A percentile compares a stretch with the other conserved stretches of the same genome.
Evolutionary conservation across 2,797 vertebrate species (phyloP).

Genomic region (Gallinago stenura): DNA sequence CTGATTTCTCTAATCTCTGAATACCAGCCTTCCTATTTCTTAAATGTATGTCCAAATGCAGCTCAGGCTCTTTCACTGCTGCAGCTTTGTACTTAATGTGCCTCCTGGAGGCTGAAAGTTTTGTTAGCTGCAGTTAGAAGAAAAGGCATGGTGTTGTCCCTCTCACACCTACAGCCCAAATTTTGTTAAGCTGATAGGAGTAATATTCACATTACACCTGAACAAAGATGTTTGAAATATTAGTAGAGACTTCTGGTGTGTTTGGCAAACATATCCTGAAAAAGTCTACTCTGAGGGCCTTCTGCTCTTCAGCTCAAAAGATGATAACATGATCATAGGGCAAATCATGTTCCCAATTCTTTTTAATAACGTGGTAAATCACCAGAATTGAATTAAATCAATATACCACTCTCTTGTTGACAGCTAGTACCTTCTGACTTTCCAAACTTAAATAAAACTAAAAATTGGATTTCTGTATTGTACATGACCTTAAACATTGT

Average conservation of each 20-base stretch:
- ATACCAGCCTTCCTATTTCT: not conserved
- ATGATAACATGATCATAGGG: not conserved
- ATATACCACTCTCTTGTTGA: not conserved
- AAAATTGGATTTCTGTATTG: not conserved
- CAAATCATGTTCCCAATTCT: not conserved
- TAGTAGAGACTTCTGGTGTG: not conserved
- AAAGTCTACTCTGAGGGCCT: not conserved
- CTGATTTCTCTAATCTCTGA: not conserved
- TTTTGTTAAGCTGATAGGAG: not conserved
- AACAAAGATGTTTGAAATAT: not conserved
- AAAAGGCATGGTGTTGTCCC: fast-evolving
- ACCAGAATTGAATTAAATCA: not conserved
- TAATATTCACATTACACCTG: too few species aligned
- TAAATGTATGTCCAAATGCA: not conserved
- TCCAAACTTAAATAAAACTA: not conserved
- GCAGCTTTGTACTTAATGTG: not conserved
- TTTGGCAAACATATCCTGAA: not conserved
- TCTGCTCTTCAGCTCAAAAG: not conserved
- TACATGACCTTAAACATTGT: not conserved
- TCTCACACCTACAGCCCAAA: fast-evolving
- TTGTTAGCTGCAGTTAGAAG: not conserved
- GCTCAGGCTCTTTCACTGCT: not conserved
- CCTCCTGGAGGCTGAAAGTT: not conserved
- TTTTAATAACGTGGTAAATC: not conserved
- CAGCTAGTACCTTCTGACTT: not conserved